Evolutionary conservation across 1,140 invertebrate species (phyloP), one percentile per base, ranked within the genome.

Genomic region (Trinorchestia longiramus): DNA sequence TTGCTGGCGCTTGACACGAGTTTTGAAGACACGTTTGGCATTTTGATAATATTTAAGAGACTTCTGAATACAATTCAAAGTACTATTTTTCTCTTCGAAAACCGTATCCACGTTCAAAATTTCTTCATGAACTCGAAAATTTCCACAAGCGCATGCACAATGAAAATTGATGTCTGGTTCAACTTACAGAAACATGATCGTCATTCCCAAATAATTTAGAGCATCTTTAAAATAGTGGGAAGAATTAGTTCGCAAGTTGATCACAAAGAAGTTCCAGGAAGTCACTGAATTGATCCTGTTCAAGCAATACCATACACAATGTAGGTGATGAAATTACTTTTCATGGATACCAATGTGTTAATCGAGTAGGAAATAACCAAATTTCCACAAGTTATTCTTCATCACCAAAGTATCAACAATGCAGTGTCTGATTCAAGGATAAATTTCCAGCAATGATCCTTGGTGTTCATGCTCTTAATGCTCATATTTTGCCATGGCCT

Each of bases 21-120:
- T 42, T 96, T 96, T 6, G 96, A 96, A 11, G 95, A 95, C 15
- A 95, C 96, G 91, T 95, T 96, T 44, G 96, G 96, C 96, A 96
- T 96, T 23, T 88, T 96, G 96, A 45, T 43, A 44, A 45, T 90
- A 19, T 90, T 41, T 41, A 1, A 11, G 28, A 36, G 15, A 28
- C 62, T 36, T 77, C 36, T 77, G 1, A 15, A 23, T 3, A 36
- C 11, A 36, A 77, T 28, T 3, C 62, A 23, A 1, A 19, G 11
- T 23, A 36, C 28, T 23, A 77, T 23, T 77, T 36, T 77, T 77
- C 15, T 23, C 62, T 36, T 77, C 1, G 8, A 36, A 11, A 77
- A 77, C 28, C 62, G 62, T 77, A 77, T 77, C 1, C 62, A 28
- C 28, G 28, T 28, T 77, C 36, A 11, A 36, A 77, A 77, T 77